Evolutionary conservation across 1,140 invertebrate genomes (phyloP).

Genomic region (Temnothorax nylanderi): DNA sequence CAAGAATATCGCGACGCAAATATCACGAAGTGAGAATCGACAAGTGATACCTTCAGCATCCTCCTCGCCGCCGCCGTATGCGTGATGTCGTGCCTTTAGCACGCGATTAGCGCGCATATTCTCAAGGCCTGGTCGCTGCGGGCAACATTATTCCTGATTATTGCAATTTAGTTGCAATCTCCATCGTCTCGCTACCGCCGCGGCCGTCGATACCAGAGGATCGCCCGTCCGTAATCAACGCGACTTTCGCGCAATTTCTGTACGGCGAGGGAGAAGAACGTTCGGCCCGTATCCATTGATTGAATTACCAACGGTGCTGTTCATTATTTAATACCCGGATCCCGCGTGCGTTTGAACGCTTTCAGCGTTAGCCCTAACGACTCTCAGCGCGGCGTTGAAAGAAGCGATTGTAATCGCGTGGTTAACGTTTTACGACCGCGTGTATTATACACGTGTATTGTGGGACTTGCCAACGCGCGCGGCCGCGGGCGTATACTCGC

Average conservation of each 20-base stretch:
- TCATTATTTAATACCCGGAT: constrained; percentile 36
- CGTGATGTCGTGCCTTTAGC: constrained; percentile 53
- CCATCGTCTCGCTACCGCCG: constrained; percentile 8
- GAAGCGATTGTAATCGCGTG: constrained; percentile 35
- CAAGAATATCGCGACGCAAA: neutral
- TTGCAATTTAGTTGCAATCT: constrained; percentile 46
- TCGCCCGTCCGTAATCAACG: constrained; percentile 13
- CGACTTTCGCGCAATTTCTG: constrained; percentile 46
- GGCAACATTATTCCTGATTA: constrained; percentile 58
- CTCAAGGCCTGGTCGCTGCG: constrained; percentile 19
- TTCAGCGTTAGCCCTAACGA: constrained; percentile 15
- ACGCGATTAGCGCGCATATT: constrained; percentile 30
- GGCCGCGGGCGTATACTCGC: too few species aligned
- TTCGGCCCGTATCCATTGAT: constrained; percentile 23
- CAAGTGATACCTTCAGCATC: constrained; percentile 41
- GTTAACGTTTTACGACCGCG: constrained; percentile 38
- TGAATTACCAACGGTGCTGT: constrained; percentile 23
- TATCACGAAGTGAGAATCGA: constrained; percentile 41
- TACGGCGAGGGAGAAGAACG: neutral
- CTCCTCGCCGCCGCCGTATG: constrained; percentile 15
- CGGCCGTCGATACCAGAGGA: neutral
- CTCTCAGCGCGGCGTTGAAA: neutral
- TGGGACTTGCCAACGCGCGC: neutral
- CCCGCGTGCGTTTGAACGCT: neutral
- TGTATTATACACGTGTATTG: neutral